Conservation (phyloP, 2,888 invertebrate species). For the Ptychoptera contaminata region DNA sequence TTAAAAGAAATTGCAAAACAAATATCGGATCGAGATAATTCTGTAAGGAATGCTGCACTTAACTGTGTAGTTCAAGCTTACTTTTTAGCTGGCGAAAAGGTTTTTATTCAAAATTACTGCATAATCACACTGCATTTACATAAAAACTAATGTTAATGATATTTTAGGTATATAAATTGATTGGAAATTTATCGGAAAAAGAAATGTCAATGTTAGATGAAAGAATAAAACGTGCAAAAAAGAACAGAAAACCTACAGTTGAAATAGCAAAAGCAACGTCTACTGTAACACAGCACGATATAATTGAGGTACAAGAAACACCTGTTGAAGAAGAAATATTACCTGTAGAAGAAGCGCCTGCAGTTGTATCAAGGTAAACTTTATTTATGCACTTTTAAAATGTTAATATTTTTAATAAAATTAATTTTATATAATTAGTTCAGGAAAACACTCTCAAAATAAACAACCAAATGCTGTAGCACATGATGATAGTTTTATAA, state of each 20-base stretch:
- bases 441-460: no score
- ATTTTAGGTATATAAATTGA: conserved; percentile 56
- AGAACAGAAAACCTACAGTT: conserved; percentile 37
- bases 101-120: background rate
- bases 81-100: conserved; percentile 71
- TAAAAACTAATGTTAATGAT: conserved; percentile 19
- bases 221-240: conserved; percentile 80
- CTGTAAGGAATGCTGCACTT: conserved; percentile 87
- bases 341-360: conserved; percentile 23
- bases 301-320: conserved; percentile 30
- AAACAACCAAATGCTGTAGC: no score
- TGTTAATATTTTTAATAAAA: no score
- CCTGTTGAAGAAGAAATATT: conserved; percentile 26
- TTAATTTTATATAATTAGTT: no score
- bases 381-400: background rate
- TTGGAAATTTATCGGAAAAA: conserved; percentile 88
- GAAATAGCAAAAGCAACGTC: conserved; percentile 29
- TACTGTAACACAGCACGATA: conserved; percentile 20
- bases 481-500: no score
- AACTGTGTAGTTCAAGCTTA: conserved; percentile 87
- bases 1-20: conserved; percentile 78
- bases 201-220: conserved; percentile 89
- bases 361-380: conserved; percentile 12
- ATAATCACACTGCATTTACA: no score
- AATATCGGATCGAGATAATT: conserved; percentile 91